These are phyloP conservation scores for Physocephala rufipes DNA, from an alignment of 2,888 invertebrate species.

Conservation along the genomic window DNA sequence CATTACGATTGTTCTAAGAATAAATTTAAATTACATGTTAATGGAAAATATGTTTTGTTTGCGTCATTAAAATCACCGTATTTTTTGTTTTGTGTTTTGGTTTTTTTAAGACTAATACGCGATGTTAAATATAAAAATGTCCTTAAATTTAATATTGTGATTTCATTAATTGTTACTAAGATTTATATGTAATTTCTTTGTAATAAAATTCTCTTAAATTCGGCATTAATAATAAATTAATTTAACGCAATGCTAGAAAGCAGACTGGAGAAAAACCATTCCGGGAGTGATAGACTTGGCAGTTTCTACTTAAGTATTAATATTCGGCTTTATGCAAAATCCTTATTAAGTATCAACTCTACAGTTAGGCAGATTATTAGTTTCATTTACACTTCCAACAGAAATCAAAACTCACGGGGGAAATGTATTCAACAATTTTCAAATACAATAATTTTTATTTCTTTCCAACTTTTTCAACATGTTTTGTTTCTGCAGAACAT, in stretches of 20 bases:
- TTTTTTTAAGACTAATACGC: too few species aligned
- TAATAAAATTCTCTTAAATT: constrained; percentile 1
- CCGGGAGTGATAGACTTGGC: neutral
- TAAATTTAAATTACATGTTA: constrained; percentile 10
- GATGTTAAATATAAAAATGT: constrained; percentile 21
- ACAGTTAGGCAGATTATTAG: constrained; percentile 10
- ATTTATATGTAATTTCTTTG: neutral
- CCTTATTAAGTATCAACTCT: neutral
- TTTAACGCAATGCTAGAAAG: neutral
- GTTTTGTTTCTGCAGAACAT: neutral
- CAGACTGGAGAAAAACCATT: neutral
- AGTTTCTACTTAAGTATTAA: constrained; percentile 1
- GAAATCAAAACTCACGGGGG: constrained; percentile 20
- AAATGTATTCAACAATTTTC: constrained; percentile 14
- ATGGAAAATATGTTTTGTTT: constrained; percentile 20
- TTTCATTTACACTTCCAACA: constrained; percentile 32
- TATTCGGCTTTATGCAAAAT: constrained; percentile 18
- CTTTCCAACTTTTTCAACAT: constrained; percentile 8
- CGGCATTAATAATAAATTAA: neutral
- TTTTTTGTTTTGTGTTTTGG: constrained; percentile 9
- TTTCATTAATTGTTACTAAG: neutral
- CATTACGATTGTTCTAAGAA: constrained; percentile 31
- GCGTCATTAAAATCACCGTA: constrained; percentile 28
- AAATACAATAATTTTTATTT: neutral
- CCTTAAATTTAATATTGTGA: neutral